phyloP scores from a whole-genome alignment of 2,113 vertebrate species.

The Prochilodus magdalenae region DNA sequence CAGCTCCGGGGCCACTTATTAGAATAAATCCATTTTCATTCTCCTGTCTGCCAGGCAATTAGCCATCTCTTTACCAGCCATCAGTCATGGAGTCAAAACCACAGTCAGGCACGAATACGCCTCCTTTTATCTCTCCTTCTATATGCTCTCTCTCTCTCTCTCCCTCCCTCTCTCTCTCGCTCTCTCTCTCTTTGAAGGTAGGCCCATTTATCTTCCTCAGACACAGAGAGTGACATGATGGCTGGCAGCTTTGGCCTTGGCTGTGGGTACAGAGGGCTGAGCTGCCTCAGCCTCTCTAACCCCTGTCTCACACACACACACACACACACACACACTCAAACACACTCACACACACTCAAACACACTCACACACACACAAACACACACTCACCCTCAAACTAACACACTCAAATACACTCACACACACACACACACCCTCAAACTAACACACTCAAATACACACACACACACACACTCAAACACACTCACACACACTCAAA shows the following conservation, averaged over 20 bases:
- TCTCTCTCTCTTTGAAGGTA: slow-evolving; percentile 55
- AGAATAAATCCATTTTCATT: slow-evolving; percentile 65
- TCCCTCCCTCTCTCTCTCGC: slow-evolving; percentile 50
- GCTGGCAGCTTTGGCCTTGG: slow-evolving; percentile 68
- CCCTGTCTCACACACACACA: not conserved
- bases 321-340: not conserved
- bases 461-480: no score
- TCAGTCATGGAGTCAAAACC: slow-evolving; percentile 72
- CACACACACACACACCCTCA: no score
- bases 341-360: not conserved
- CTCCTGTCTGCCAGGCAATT: slow-evolving; percentile 69
- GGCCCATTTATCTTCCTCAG: slow-evolving; percentile 76
- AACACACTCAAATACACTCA: no score
- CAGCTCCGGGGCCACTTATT: slow-evolving; percentile 46
- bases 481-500: no score
- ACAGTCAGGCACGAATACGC: slow-evolving; percentile 67
- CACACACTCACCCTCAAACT: no score
- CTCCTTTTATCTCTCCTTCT: slow-evolving; percentile 68
- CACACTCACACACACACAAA: no score
- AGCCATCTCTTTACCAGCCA: slow-evolving; percentile 66
- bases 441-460: no score
- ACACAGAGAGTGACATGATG: slow-evolving; percentile 67
- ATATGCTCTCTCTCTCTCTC: slow-evolving; percentile 40
- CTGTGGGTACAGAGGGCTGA: slow-evolving; percentile 48
- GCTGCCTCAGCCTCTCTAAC: slow-evolving; percentile 15